Evolutionary conservation across 2,888 invertebrate genomes (phyloP), one percentile per base, ranked within the genome.

Genomic region (Dorcus hopei): DNA sequence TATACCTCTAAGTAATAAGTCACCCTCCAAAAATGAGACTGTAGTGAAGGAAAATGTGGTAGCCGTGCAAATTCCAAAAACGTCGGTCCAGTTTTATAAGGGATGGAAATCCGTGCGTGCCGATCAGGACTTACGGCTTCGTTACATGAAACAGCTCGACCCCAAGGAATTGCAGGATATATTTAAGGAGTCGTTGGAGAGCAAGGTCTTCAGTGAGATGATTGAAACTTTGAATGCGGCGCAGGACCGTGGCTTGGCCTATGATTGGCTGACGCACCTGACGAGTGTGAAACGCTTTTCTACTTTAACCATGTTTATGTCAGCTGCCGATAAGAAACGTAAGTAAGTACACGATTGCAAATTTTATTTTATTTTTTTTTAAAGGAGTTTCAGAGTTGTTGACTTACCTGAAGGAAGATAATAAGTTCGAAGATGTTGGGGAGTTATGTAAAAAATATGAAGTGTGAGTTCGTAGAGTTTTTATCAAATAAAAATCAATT

Each of bases 171-270:
- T 89, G 39, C 84, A 87, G 1, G 74, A 78, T 0, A 83, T 90
- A 63, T 89, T 90, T 74, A 82, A 82, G 70, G 86, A 88, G 66
- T 86, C 88, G 0, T 76, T 90, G 59, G 89, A 90, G 62, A 85
- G 83, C 57, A 80, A 83, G 45, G 80, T 85, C 1, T 80, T 90
- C 3, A 85, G 85, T 4, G 85, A 85, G 42, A 82, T 89, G 54
- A 66, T 90, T 19, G 74, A 74, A 2, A 72, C 82, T 41, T 72
- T 86, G 33, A 77, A 78, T 41, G 68, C 75, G 1, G 73, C 77
- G 1, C 38, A 23, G 6, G 14, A 39, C 45, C 11, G 45, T 9
- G 77, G 78, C 52, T 68, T 77, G 0, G 72, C 86, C 11, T 76
- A 80, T 41, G 74, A 78, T 0, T 86, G 85, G 71, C 77, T 90